Conservation (phyloP, 1,140 invertebrate species). For the Holotrichia oblita region DNA sequence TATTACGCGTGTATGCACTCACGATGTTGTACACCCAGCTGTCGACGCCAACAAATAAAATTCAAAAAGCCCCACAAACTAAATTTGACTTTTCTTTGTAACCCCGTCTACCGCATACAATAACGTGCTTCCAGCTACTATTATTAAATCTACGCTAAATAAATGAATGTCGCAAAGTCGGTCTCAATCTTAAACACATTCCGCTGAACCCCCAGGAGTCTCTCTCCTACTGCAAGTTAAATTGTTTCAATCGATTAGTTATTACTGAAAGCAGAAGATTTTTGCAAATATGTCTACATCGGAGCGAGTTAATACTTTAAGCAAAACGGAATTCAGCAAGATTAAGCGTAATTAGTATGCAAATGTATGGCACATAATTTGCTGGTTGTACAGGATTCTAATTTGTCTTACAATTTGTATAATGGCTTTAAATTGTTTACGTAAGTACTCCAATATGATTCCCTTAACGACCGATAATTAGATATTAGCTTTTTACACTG, state of each 20-base stretch:
- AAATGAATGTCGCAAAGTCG: too few relatives aligned
- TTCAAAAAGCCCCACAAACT: neutral
- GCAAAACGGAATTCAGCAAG: too few relatives aligned
- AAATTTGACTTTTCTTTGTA: constrained; percentile 8
- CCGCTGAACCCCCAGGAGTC: neutral
- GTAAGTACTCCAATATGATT: neutral
- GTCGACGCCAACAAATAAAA: constrained; percentile 1
- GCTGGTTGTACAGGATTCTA: neutral
- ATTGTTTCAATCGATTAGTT: too few relatives aligned
- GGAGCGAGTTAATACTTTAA: too few relatives aligned
- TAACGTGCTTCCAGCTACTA: neutral
- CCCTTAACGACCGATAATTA: neutral
- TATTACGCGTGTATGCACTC: neutral
- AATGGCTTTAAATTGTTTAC: neutral
- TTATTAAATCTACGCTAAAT: neutral
- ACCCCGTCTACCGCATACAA: too few relatives aligned
- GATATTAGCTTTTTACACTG: neutral
- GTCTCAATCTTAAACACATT: too few relatives aligned
- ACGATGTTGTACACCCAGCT: neutral
- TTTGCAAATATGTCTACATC: too few relatives aligned
- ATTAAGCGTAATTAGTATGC: neutral
- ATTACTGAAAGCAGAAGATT: too few relatives aligned
- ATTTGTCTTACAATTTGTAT: neutral
- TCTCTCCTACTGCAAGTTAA: too few relatives aligned
- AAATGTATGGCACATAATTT: neutral